These are phyloP conservation scores for Hypocryptadius cinnamomeus DNA, from an alignment of 2,113 vertebrate genomes.

Conservation along the genomic window DNA sequence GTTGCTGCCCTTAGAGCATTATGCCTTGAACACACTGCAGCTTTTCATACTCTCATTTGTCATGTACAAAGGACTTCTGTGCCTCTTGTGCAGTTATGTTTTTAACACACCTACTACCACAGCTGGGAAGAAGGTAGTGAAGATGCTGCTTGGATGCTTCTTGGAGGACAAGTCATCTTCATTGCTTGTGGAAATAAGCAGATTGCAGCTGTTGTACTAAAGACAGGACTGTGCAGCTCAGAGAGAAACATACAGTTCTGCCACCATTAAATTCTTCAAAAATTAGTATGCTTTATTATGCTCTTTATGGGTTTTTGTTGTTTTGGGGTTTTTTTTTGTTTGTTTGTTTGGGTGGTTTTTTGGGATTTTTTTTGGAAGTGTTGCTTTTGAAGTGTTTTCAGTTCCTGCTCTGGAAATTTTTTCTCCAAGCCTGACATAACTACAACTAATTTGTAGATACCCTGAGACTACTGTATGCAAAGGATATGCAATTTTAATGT, in stretches of 20 bases:
- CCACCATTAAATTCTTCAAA: background rate
- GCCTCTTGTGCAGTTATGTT: background rate
- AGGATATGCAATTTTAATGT: background rate
- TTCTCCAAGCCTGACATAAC: background rate
- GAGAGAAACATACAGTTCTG: background rate
- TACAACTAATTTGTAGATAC: background rate
- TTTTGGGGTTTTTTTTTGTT: too few relatives aligned
- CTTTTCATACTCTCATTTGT: background rate
- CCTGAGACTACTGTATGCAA: background rate
- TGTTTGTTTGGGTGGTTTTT: background rate
- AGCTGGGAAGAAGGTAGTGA: background rate
- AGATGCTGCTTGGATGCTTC: background rate
- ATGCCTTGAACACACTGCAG: background rate
- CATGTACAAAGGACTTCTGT: background rate
- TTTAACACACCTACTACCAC: background rate
- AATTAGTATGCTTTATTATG: background rate
- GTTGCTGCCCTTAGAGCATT: background rate
- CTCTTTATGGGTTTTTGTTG: background rate
- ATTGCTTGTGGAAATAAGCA: background rate
- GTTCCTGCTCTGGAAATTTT: background rate
- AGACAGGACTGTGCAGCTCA: background rate
- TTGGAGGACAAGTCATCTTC: background rate
- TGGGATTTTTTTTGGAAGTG: background rate
- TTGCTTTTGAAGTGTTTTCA: background rate
- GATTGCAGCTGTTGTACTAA: background rate